Percentiles rank a stretch among this genome's conserved stretches.
These are phyloP conservation scores for Alces alces DNA, from an alignment of 2,113 vertebrate genomes.

Conservation along the genomic window DNA sequence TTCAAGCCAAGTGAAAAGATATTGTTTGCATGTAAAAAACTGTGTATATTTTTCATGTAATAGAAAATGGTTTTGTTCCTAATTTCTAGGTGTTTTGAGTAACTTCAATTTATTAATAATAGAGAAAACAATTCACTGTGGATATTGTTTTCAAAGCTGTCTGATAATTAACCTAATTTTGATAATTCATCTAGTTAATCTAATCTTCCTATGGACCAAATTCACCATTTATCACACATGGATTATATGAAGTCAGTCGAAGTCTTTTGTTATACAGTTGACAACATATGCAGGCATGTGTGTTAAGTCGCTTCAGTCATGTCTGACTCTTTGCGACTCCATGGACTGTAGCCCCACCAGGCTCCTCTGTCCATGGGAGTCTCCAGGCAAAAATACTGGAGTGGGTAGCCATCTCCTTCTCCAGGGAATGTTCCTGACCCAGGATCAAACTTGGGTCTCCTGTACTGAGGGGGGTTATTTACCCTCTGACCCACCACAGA, in stretches of 20 bases:
- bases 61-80: neutral
- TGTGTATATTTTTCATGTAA: neutral
- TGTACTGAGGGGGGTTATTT: neutral
- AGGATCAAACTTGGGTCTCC: neutral
- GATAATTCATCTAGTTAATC: neutral
- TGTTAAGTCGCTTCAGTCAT: accelerated
- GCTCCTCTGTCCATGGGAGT: neutral
- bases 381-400: neutral
- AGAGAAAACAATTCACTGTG: neutral
- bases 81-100: neutral
- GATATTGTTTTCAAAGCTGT: neutral
- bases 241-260: neutral
- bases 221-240: neutral
- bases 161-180: neutral
- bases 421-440: neutral
- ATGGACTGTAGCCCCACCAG: neutral
- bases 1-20: neutral
- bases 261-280: neutral
- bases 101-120: neutral
- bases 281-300: neutral
- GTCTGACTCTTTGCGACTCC: accelerated
- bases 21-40: neutral
- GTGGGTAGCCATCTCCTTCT: neutral
- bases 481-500: neutral
- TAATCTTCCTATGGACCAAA: neutral